A percentile compares a stretch with the other conserved stretches of the same genome.
These are phyloP conservation scores for Stichodactyla helianthus DNA, from an alignment of 64 coral and sea anemone genomes.

Conservation along the genomic window DNA sequence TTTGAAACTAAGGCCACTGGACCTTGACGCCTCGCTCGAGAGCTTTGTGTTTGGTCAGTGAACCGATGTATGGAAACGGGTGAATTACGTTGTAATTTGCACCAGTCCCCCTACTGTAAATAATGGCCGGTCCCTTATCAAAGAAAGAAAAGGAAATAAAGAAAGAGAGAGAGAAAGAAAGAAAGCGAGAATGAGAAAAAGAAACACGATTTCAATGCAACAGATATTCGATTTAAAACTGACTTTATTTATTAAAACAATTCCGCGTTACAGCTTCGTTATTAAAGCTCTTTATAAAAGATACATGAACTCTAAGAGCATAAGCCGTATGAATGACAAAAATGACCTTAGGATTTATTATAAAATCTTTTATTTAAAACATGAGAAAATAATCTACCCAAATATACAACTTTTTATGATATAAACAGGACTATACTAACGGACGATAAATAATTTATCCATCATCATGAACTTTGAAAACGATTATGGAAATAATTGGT, in stretches of 20 bases:
- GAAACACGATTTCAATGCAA: background rate
- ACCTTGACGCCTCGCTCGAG: too few relatives aligned
- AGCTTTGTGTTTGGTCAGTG: too few relatives aligned
- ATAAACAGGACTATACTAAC: conserved; percentile 6
- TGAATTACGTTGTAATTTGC: too few relatives aligned
- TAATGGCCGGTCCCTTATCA: too few relatives aligned
- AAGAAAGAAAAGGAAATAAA: background rate
- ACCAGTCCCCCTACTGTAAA: too few relatives aligned
- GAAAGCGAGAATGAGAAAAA: too few relatives aligned
- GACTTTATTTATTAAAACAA: background rate
- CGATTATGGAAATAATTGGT: background rate
- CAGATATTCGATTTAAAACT: background rate
- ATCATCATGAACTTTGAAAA: background rate
- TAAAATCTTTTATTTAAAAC: conserved; percentile 8
- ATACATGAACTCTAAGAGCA: conserved; percentile 47
- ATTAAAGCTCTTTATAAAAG: conserved; percentile 71
- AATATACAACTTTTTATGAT: conserved; percentile 26
- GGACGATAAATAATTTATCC: conserved; percentile 25
- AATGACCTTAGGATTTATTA: background rate
- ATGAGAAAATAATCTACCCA: conserved; percentile 58
- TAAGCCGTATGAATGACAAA: background rate
- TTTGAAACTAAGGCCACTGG: too few relatives aligned
- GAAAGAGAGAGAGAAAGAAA: too few relatives aligned
- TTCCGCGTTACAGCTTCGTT: conserved; percentile 11
- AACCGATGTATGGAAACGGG: too few relatives aligned